These are phyloP conservation scores for Liparis tanakae DNA, from an alignment of 2,797 vertebrate species.

Conservation along the genomic window DNA sequence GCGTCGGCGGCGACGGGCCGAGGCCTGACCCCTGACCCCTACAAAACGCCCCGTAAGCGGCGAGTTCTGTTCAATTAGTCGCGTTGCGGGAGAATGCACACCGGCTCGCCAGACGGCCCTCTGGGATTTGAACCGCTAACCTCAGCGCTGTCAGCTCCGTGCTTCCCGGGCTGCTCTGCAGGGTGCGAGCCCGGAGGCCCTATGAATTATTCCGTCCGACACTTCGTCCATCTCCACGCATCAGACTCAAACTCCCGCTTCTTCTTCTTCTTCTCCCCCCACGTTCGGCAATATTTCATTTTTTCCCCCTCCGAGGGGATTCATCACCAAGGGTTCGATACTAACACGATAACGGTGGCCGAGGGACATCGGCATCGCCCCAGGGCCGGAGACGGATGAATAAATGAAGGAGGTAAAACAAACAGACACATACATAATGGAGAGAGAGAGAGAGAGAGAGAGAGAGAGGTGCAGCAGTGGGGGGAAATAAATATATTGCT, in stretches of 20 bases:
- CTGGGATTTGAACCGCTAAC: slow-evolving; percentile 70
- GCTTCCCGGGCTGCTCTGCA: slow-evolving; percentile 36
- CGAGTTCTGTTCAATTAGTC: slow-evolving; percentile 66
- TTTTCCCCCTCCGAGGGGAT: slow-evolving; percentile 61
- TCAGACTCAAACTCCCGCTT: slow-evolving; percentile 71
- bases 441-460: slow-evolving; percentile 10
- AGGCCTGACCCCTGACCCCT: slow-evolving; percentile 55
- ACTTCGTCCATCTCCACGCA: slow-evolving; percentile 71
- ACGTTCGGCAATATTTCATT: slow-evolving; percentile 71
- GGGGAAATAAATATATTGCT: slow-evolving; percentile 37
- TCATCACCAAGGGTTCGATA: slow-evolving; percentile 68
- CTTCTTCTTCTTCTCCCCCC: neutral
- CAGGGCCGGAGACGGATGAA: slow-evolving; percentile 53
- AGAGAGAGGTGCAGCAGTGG: slow-evolving; percentile 41
- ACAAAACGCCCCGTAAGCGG: slow-evolving; percentile 65
- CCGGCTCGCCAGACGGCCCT: slow-evolving; percentile 59
- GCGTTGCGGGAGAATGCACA: slow-evolving; percentile 39
- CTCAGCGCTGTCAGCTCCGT: slow-evolving; percentile 63
- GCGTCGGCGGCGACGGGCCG: slow-evolving; percentile 28
- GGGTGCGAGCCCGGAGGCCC: slow-evolving; percentile 32
- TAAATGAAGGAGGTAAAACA: slow-evolving; percentile 60
- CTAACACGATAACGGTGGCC: slow-evolving; percentile 61
- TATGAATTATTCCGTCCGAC: slow-evolving; percentile 74
- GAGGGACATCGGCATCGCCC: slow-evolving; percentile 16
- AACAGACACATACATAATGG: slow-evolving; percentile 69